These are phyloP conservation scores for Marasmarcha lunaedactyla DNA, from an alignment of 2,888 invertebrate species.

Conservation along the genomic window DNA sequence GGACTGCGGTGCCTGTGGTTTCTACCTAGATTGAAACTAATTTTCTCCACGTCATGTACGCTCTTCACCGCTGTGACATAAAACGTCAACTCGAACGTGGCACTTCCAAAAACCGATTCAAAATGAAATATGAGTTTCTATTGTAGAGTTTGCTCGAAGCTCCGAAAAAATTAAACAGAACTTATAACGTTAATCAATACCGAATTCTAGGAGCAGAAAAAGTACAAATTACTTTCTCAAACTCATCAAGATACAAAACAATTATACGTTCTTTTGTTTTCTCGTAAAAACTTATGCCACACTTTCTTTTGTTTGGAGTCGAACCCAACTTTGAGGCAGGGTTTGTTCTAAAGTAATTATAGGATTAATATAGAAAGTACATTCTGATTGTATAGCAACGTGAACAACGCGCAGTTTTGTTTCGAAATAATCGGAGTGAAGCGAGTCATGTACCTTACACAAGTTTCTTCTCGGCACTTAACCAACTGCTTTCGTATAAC, in stretches of 20 bases:
- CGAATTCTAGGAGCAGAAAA: too few relatives aligned
- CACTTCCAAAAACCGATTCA: constrained; percentile 30
- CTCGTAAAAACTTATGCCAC: constrained; percentile 40
- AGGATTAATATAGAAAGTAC: constrained; percentile 61
- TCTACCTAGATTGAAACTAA: constrained; percentile 47
- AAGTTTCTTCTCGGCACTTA: constrained; percentile 69
- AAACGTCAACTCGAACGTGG: constrained; percentile 22
- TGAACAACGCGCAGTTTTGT: constrained; percentile 50
- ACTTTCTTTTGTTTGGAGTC: constrained; percentile 34
- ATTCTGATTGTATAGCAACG: constrained; percentile 30
- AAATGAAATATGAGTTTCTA: constrained; percentile 16
- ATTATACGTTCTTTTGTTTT: constrained; percentile 45
- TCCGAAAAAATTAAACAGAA: too few relatives aligned
- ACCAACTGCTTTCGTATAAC: constrained; percentile 48
- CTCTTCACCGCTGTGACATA: constrained; percentile 15
- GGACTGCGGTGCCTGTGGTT: constrained; percentile 36
- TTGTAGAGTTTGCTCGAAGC: too few relatives aligned
- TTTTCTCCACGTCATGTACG: constrained; percentile 44
- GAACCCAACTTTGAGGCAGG: constrained; percentile 41
- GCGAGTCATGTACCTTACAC: constrained; percentile 22
- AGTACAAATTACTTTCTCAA: not conserved
- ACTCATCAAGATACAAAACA: constrained; percentile 21
- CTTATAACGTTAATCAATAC: too few relatives aligned
- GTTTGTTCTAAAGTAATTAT: constrained; percentile 68
- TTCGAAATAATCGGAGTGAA: constrained; percentile 65